Conservation (phyloP, 2,888 invertebrate genomes). For the Cryptosula pallasiana region DNA sequence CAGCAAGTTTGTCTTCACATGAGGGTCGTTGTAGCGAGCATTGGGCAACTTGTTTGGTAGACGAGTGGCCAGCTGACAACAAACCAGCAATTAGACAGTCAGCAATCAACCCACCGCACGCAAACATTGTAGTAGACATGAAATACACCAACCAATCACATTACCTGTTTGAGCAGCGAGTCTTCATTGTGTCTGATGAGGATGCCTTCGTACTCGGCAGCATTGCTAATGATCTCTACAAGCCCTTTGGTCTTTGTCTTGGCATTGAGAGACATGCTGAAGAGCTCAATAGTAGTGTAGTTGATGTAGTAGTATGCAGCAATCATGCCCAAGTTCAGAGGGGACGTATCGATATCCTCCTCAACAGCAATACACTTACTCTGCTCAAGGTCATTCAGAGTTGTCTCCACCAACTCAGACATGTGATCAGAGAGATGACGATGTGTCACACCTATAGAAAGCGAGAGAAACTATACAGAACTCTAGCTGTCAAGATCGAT, state of each 20-base stretch:
- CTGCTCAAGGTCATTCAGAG: slow-evolving; percentile 86
- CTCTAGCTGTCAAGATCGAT: not conserved
- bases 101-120: no score
- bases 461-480: no score
- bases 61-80: slow-evolving; percentile 51
- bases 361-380: slow-evolving; percentile 96
- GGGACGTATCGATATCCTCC: slow-evolving; percentile 94
- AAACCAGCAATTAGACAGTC: no score
- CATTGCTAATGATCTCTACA: slow-evolving; percentile 94
- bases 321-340: slow-evolving; percentile 98
- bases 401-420: slow-evolving; percentile 94
- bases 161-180: slow-evolving; percentile 64
- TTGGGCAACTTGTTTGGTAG: slow-evolving; percentile 65
- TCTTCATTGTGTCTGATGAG: slow-evolving; percentile 94
- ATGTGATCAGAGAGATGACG: slow-evolving; percentile 96
- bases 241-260: slow-evolving; percentile 97
- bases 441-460: slow-evolving; percentile 81
- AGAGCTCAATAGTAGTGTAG: slow-evolving; percentile 98
- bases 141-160: no score
- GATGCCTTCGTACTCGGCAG: slow-evolving; percentile 91
- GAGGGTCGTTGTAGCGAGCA: slow-evolving; percentile 90
- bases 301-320: slow-evolving; percentile 99
- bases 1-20: slow-evolving; percentile 86
- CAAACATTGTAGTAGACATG: no score
- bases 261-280: slow-evolving; percentile 89